Evolutionary conservation across 2,888 invertebrate species (phyloP).

Genomic region (Diloba caeruleocephala): DNA sequence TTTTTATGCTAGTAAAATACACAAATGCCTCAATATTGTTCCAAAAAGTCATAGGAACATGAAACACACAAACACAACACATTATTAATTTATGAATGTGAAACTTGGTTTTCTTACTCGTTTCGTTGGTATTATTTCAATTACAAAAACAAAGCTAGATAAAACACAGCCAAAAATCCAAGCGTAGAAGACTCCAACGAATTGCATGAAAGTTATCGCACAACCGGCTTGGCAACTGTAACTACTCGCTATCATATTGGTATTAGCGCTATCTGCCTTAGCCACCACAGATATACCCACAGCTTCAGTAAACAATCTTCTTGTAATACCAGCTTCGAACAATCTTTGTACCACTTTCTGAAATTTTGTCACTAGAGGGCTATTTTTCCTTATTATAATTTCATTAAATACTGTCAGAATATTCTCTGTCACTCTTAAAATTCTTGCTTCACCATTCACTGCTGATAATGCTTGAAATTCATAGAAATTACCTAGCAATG

Average conservation of each 20-base stretch:
- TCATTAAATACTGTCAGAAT: slow-evolving; percentile 73
- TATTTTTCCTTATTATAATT: slow-evolving; percentile 71
- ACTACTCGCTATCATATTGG: slow-evolving; percentile 68
- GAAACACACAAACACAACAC: background rate
- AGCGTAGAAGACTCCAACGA: slow-evolving; percentile 61
- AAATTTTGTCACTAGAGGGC: slow-evolving; percentile 58
- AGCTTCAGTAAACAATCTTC: slow-evolving; percentile 67
- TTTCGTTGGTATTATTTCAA: slow-evolving; percentile 59
- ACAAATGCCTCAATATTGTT: background rate
- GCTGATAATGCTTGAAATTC: slow-evolving; percentile 67
- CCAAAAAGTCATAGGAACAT: background rate
- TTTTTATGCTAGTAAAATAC: too few relatives aligned
- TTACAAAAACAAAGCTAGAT: slow-evolving; percentile 63
- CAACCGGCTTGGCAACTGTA: slow-evolving; percentile 77
- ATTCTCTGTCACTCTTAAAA: slow-evolving; percentile 66
- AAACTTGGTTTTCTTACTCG: slow-evolving; percentile 3
- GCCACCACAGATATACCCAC: slow-evolving; percentile 69
- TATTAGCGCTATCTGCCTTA: slow-evolving; percentile 63
- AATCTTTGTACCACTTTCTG: slow-evolving; percentile 61
- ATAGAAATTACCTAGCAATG: slow-evolving; percentile 65
- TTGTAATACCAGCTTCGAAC: slow-evolving; percentile 76
- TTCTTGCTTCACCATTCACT: slow-evolving; percentile 70
- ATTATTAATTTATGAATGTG: background rate
- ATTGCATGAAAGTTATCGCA: slow-evolving; percentile 66
- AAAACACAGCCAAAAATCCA: slow-evolving; percentile 70